Conservation (phyloP, 1,140 invertebrate genomes). For the Delia radicum region DNA sequence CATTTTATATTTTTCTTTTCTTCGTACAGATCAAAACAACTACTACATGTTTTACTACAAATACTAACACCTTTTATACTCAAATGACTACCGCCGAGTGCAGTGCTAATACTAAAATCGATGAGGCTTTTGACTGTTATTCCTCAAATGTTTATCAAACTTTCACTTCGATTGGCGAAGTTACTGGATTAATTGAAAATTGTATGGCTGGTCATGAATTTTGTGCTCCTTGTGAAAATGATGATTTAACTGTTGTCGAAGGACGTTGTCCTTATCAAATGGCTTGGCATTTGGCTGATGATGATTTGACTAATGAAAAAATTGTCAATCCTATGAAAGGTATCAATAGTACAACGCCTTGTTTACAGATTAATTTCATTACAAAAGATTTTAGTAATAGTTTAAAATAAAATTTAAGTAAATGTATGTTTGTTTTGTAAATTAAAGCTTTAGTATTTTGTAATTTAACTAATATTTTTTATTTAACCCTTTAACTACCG, state of each 20-base stretch:
- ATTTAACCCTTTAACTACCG: no score
- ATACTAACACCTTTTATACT: slow-evolving; percentile 20
- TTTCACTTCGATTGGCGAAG: slow-evolving; percentile 19
- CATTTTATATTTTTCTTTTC: not conserved
- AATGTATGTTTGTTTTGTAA: no score
- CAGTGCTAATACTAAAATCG: slow-evolving; percentile 17
- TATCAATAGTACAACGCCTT: slow-evolving; percentile 25
- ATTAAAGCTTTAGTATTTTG: no score
- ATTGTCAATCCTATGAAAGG: slow-evolving; percentile 28
- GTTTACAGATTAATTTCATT: slow-evolving; percentile 27
- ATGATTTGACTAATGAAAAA: slow-evolving; percentile 25
- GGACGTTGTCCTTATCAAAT: slow-evolving; percentile 27
- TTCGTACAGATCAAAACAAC: slow-evolving; percentile 7
- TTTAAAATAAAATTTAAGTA: not conserved
- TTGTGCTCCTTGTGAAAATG: slow-evolving; percentile 20
- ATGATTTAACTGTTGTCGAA: not conserved
- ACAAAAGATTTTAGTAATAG: not conserved
- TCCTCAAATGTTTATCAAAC: slow-evolving; percentile 3
- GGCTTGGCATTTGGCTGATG: slow-evolving; percentile 28
- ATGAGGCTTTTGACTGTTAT: slow-evolving; percentile 26
- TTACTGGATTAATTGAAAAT: slow-evolving; percentile 17
- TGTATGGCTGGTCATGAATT: slow-evolving; percentile 22
- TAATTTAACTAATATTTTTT: no score
- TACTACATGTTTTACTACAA: not conserved
- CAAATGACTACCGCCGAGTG: slow-evolving; percentile 25